Base-by-base conservation (phyloP, 2,113 vertebrate genomes). In the Natator depressus region DNA sequence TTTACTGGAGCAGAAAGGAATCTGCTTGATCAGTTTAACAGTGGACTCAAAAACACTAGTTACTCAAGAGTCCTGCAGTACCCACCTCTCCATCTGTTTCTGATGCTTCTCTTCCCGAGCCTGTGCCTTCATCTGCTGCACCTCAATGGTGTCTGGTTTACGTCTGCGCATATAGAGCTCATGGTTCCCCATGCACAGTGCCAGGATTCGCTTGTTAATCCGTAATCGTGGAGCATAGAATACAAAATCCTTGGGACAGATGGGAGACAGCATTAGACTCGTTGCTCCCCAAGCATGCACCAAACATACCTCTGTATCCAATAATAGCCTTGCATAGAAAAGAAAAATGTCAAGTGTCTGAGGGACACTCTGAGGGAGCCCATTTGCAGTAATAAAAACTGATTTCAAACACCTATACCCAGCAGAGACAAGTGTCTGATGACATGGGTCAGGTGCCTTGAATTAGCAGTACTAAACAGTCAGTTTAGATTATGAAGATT, bases 91-190 rank as follows among this genome's bases (percentile, higher is more conserved):
- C 99, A 99, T 99, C 97, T 99, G 99, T 94, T 99, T 99, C 98
- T 99, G 99, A 69, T 99, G 99, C 95, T 99, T 99, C 97, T 99
- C 99, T 91, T 99, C 99, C 55, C 99, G 98, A 69, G 99, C 99
- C 96, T 99, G 99, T 69, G 99, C 99, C 98, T 99, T 99, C 99
- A 99, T 99, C 98, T 99, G 99, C 97, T 99, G 99, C 89, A 99
- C 99, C 94, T 99, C 99, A 2, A 99, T 99, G 94, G 99, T 99
- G 97, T 99, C 99, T 0, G 99, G 99, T 88, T 99, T 99, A 88
- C 99, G 99, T 27, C 99, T 98, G 88, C 99, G 99, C 99, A 99
- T 99, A 92, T 99, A 99, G 91, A 99, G 98, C 97, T 99, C 99
- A 4, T 99, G 99, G 98, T 99, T 99, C 46, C 99, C 99, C 99